These are phyloP conservation scores for Caenorhabditis latens DNA, from an alignment of 1,140 invertebrate species.

Conservation along the genomic window DNA sequence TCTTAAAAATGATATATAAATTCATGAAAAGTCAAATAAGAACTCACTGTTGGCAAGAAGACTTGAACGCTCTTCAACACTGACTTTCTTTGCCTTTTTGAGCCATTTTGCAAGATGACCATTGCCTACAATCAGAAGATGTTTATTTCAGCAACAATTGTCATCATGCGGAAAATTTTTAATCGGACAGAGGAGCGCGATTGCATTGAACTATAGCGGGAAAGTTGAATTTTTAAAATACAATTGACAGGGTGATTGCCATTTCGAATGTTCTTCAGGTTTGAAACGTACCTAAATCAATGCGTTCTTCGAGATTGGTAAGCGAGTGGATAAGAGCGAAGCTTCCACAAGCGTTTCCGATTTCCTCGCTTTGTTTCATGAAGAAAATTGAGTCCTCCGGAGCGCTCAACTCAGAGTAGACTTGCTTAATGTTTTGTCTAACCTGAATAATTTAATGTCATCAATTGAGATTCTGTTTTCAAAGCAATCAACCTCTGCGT, in stretches of 20 bases:
- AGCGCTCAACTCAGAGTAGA: conserved; percentile 60
- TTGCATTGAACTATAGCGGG: background rate
- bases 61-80: conserved; percentile 48
- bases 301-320: conserved; percentile 59
- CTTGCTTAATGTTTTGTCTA: conserved; percentile 48
- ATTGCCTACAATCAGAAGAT: conserved; percentile 53
- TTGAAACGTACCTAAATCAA: conserved; percentile 58
- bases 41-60: conserved; percentile 54
- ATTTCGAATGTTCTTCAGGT: background rate
- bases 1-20: background rate
- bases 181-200: too few relatives aligned
- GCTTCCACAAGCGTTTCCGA: conserved; percentile 65
- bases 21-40: background rate
- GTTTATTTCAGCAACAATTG: too few relatives aligned
- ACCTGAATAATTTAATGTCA: conserved; percentile 37
- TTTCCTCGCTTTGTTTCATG: conserved; percentile 56
- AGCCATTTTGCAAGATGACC: conserved; percentile 61
- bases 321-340: conserved; percentile 66
- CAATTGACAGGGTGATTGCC: too few relatives aligned
- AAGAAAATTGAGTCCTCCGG: conserved; percentile 63
- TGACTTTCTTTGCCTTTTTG: conserved; percentile 42
- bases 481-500: conserved; percentile 42
- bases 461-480: background rate
- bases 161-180: too few relatives aligned
- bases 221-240: background rate